Evolutionary conservation across 2,113 vertebrate species (phyloP).

Genomic region (Paraplagusia blochii): DNA sequence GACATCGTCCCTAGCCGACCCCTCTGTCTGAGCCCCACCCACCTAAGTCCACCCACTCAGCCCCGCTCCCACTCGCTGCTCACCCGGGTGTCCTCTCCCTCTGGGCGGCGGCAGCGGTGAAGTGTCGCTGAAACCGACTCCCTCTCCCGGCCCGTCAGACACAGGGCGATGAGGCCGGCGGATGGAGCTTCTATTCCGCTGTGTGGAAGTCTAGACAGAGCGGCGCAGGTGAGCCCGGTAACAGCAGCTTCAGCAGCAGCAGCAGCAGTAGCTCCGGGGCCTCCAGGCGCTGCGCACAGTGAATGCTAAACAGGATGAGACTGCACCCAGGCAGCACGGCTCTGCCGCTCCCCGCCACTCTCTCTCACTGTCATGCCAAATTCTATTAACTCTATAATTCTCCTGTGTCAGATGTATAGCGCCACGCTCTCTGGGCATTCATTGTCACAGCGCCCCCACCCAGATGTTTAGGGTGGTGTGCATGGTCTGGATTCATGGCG

Average conservation of each 20-base stretch:
- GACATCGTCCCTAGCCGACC: constrained; percentile 63
- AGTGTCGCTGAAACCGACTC: constrained; percentile 12
- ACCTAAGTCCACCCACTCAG: constrained; percentile 37
- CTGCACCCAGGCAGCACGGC: constrained; percentile 58
- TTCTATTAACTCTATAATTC: constrained; percentile 70
- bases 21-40: constrained; percentile 63
- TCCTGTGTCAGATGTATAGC: constrained; percentile 69
- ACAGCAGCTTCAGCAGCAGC: no score
- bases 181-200: constrained; percentile 35
- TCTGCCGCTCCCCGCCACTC: constrained; percentile 52
- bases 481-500: background rate
- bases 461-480: constrained; percentile 51
- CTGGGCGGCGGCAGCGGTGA: background rate
- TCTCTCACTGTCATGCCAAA: constrained; percentile 62
- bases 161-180: no score
- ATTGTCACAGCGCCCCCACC: constrained; percentile 71
- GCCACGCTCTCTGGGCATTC: constrained; percentile 58
- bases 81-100: constrained; percentile 43
- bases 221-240: constrained; percentile 66
- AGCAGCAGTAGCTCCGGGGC: constrained; percentile 40
- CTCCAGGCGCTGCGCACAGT: constrained; percentile 52
- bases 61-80: constrained; percentile 33
- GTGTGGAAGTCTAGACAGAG: constrained; percentile 60
- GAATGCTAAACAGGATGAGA: constrained; percentile 69
- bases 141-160: constrained; percentile 8